phyloP scores from a whole-genome alignment of 2,888 invertebrate genomes.

The Cynaeus angustus region DNA sequence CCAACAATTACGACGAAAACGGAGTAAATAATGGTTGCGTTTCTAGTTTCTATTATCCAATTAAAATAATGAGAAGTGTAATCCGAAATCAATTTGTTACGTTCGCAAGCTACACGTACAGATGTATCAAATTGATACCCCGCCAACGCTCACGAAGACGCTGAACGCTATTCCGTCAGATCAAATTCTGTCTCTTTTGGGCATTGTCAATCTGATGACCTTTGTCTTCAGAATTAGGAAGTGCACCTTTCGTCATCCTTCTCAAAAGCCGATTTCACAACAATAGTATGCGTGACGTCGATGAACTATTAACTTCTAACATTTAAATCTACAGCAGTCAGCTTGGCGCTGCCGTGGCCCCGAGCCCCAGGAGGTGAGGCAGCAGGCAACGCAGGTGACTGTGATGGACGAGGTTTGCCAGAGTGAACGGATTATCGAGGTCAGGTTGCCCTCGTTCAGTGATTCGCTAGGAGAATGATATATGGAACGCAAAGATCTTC shows the following conservation, averaged over 20 bases:
- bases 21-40: constrained; percentile 12
- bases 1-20: constrained; percentile 22
- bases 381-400: constrained; percentile 54
- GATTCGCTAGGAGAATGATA: constrained; percentile 1
- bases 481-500: neutral
- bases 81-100: too few species aligned
- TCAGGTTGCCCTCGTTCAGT: constrained; percentile 31
- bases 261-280: constrained; percentile 13
- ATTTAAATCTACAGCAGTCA: constrained; percentile 39
- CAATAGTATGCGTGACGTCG: constrained; percentile 33
- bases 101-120: too few species aligned
- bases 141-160: too few species aligned
- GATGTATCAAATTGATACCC: too few species aligned
- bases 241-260: neutral
- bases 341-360: constrained; percentile 46
- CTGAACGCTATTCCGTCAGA: too few species aligned
- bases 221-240: too few species aligned
- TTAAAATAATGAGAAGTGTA: constrained; percentile 31
- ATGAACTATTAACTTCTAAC: constrained; percentile 44
- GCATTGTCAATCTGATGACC: too few species aligned
- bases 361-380: constrained; percentile 53
- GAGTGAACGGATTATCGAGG: constrained; percentile 60
- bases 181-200: too few species aligned
- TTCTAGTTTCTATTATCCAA: constrained; percentile 29
- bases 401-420: constrained; percentile 56